A percentile compares a stretch with the other conserved stretches of the same genome.
Conservation (phyloP, 2,113 vertebrate genomes). For the Indicator maculatus region DNA sequence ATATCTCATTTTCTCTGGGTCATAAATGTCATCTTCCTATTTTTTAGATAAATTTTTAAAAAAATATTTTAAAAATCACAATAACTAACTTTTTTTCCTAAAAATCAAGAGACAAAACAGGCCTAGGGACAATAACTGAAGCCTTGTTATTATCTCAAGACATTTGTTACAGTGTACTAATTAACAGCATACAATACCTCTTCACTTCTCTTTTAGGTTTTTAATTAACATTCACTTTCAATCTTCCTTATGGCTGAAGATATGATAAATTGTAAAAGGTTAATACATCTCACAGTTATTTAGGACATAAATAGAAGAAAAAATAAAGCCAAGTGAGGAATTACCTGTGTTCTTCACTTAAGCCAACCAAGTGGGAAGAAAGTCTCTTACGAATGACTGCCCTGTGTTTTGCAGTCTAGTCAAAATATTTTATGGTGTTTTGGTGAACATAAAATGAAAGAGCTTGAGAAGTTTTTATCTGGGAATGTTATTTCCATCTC, state of each 20-base stretch:
- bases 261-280: neutral
- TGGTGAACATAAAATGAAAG: neutral
- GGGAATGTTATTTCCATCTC: neutral
- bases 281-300: neutral
- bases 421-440: neutral
- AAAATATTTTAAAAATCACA: neutral
- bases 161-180: neutral
- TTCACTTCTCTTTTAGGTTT: neutral
- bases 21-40: neutral
- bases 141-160: neutral
- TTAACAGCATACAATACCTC: neutral
- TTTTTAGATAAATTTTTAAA: neutral
- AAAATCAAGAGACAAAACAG: neutral
- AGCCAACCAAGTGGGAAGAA: neutral
- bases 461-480: neutral
- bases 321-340: neutral
- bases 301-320: neutral
- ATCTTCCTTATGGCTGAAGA: neutral
- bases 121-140: neutral
- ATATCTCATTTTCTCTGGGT: neutral
- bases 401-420: neutral
- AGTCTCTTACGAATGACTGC: neutral
- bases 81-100: neutral
- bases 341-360: neutral
- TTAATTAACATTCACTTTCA: neutral